Percentiles rank a stretch among this genome's conserved stretches.
Conservation (phyloP, 2,888 invertebrate species). For the Cosmia pyralina region DNA sequence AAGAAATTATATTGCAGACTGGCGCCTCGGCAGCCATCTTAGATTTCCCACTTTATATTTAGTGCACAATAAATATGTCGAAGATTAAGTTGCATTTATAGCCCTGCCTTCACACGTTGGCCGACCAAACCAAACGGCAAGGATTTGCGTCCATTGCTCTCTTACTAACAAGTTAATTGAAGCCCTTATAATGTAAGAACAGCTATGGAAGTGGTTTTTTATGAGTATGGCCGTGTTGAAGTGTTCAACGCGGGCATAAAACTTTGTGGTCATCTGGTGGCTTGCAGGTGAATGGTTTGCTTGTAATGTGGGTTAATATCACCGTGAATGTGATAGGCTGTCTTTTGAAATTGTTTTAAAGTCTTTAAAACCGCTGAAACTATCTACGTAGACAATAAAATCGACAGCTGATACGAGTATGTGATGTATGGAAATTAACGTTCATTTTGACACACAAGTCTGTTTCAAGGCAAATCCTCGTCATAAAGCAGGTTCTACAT, state of each 20-base stretch:
- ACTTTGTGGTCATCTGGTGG: slow-evolving; percentile 48
- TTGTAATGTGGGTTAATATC: slow-evolving; percentile 55
- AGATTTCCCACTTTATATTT: slow-evolving; percentile 64
- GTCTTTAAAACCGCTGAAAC: slow-evolving; percentile 16
- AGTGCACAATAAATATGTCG: slow-evolving; percentile 65
- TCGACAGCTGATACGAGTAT: slow-evolving; percentile 15
- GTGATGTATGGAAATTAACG: background rate
- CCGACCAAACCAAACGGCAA: slow-evolving; percentile 19
- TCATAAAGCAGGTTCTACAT: background rate
- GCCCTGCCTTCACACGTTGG: slow-evolving; percentile 38
- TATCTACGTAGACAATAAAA: slow-evolving; percentile 24
- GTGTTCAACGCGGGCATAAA: slow-evolving; percentile 29
- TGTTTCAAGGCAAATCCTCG: background rate
- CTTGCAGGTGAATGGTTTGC: slow-evolving; percentile 51
- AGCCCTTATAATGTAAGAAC: slow-evolving; percentile 16
- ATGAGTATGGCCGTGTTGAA: background rate
- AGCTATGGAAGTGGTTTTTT: slow-evolving; percentile 34
- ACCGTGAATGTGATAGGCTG: slow-evolving; percentile 36
- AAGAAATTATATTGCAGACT: slow-evolving; percentile 45
- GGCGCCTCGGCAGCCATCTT: slow-evolving; percentile 61
- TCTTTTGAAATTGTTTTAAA: slow-evolving; percentile 9
- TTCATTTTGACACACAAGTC: slow-evolving; percentile 7
- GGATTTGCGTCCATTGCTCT: slow-evolving; percentile 36
- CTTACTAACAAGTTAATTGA: slow-evolving; percentile 36
- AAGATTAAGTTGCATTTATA: slow-evolving; percentile 64